These are phyloP conservation scores for Atherinosoma microstoma DNA, from an alignment of 2,797 vertebrate species.

Conservation along the genomic window DNA sequence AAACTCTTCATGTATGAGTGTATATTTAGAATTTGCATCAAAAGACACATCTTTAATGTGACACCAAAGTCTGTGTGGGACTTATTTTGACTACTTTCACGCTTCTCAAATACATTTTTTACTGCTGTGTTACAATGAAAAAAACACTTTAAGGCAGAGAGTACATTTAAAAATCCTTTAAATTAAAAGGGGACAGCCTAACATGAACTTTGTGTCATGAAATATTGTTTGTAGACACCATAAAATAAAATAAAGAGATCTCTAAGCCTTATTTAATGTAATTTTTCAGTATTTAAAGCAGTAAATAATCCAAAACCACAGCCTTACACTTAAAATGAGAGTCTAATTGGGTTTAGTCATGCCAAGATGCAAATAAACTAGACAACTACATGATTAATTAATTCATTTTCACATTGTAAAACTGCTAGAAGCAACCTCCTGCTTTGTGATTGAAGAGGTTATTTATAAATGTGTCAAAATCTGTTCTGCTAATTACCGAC, in stretches of 20 bases:
- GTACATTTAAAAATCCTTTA: not conserved
- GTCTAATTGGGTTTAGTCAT: conserved; percentile 15
- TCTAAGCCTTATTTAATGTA: not conserved
- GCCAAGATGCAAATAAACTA: not conserved
- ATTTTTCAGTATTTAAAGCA: not conserved
- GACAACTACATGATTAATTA: not conserved
- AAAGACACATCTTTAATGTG: not conserved
- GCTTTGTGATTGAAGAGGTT: conserved; percentile 9
- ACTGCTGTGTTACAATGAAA: not conserved
- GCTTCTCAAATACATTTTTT: conserved; percentile 3
- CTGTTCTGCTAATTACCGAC: conserved; percentile 1
- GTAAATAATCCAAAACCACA: not conserved
- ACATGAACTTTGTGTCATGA: not conserved
- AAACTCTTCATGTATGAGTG: not conserved
- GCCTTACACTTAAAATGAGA: not conserved
- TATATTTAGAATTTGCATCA: conserved; percentile 19
- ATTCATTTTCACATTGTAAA: conserved; percentile 7
- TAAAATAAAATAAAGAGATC: not conserved
- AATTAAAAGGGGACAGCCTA: not conserved
- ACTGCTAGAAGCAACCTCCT: not conserved
- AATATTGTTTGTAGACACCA: not conserved
- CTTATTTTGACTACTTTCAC: not conserved
- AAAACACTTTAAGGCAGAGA: not conserved
- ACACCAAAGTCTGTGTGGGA: not conserved
- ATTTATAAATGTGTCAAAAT: conserved; percentile 20